These are phyloP conservation scores for Leucania comma DNA, from an alignment of 2,888 invertebrate genomes.

Conservation along the genomic window DNA sequence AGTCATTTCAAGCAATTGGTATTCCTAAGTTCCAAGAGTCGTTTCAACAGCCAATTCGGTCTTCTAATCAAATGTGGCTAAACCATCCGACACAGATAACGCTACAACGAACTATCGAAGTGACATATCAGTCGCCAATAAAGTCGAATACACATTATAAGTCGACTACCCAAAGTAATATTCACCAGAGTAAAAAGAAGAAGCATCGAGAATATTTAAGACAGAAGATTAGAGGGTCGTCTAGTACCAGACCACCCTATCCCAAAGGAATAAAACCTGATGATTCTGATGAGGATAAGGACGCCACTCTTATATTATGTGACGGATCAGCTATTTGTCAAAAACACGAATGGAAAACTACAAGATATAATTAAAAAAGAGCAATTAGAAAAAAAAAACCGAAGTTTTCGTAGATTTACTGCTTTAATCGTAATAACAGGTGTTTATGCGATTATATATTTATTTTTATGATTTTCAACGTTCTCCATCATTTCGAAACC, in stretches of 20 bases:
- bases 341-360: slow-evolving; percentile 22
- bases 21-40: too few relatives aligned
- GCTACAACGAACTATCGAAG: not conserved
- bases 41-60: not conserved
- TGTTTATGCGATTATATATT: not conserved
- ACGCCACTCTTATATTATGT: slow-evolving; percentile 8
- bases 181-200: slow-evolving; percentile 8
- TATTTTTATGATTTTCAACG: too few relatives aligned
- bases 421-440: not conserved
- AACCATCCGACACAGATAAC: not conserved
- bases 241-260: slow-evolving; percentile 43
- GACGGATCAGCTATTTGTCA: slow-evolving; percentile 32
- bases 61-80: slow-evolving; percentile 5
- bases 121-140: not conserved
- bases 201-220: slow-evolving; percentile 13
- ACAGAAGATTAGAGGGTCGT: slow-evolving; percentile 6
- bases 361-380: not conserved
- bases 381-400: not conserved
- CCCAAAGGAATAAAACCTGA: slow-evolving; percentile 7
- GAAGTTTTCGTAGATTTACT: not conserved
- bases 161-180: not conserved
- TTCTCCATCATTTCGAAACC: too few relatives aligned
- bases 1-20: not conserved
- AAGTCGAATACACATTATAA: not conserved
- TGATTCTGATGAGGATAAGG: not conserved